These are phyloP conservation scores for Oryzias dopingdopingensis DNA, from an alignment of 2,797 vertebrate genomes.

Conservation along the genomic window DNA sequence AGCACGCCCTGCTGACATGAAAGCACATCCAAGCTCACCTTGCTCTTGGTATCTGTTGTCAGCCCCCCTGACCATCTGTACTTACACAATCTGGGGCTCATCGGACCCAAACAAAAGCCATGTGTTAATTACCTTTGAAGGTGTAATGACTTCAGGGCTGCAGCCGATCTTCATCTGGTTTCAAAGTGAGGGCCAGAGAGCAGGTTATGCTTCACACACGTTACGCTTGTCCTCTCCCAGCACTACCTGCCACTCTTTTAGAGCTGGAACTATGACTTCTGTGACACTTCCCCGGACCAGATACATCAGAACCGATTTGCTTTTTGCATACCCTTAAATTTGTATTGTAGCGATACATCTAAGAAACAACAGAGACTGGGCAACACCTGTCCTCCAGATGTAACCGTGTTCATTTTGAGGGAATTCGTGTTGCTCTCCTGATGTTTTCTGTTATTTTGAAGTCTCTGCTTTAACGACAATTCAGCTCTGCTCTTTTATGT, in stretches of 20 bases:
- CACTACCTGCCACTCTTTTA: constrained; percentile 44
- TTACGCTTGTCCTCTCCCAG: constrained; percentile 61
- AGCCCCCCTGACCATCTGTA: constrained; percentile 73
- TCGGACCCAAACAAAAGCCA: constrained; percentile 80
- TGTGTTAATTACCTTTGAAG: constrained; percentile 85
- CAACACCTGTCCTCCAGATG: constrained; percentile 76
- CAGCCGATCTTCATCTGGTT: constrained; percentile 77
- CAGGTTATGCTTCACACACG: constrained; percentile 71
- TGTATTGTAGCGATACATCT: constrained; percentile 61
- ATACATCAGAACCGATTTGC: constrained; percentile 31
- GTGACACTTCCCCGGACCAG: constrained; percentile 19
- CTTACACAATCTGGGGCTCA: constrained; percentile 77
- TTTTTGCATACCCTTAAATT: constrained; percentile 49
- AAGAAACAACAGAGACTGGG: constrained; percentile 39
- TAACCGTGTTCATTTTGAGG: constrained; percentile 48
- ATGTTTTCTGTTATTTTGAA: constrained; percentile 39
- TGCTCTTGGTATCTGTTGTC: constrained; percentile 73
- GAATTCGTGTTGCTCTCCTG: constrained; percentile 44
- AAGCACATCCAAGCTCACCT: constrained; percentile 79
- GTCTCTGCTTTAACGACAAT: constrained; percentile 12
- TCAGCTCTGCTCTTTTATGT: constrained; percentile 12
- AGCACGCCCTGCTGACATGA: constrained; percentile 81
- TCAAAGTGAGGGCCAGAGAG: constrained; percentile 69
- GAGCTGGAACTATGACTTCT: constrained; percentile 23
- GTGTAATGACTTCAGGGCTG: constrained; percentile 77